These are phyloP conservation scores for Musca domestica DNA, from an alignment of 1,140 invertebrate genomes.

Conservation along the genomic window DNA sequence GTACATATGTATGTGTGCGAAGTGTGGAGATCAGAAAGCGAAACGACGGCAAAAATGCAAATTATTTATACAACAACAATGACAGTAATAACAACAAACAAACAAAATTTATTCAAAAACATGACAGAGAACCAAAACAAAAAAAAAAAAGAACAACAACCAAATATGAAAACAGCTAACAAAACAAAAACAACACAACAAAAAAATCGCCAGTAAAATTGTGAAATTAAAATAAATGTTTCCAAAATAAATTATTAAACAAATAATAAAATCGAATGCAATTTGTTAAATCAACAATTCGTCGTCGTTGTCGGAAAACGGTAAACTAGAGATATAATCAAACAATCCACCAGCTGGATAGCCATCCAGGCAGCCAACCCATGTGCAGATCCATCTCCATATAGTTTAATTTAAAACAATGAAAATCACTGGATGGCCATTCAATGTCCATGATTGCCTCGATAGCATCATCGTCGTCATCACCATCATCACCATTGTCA, in stretches of 20 bases:
- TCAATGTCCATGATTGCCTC: too few relatives aligned
- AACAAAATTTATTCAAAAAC: neutral
- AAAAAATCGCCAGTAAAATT: neutral
- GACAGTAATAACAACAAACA: neutral
- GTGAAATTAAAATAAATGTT: constrained; percentile 10
- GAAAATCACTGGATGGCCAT: too few relatives aligned
- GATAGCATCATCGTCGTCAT: too few relatives aligned
- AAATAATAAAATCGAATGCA: constrained; percentile 17
- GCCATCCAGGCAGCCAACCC: too few relatives aligned
- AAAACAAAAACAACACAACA: neutral
- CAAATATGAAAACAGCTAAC: neutral
- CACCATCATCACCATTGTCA: too few relatives aligned
- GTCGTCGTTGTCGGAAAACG: neutral
- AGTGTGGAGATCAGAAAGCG: too few relatives aligned
- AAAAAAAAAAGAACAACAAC: too few relatives aligned
- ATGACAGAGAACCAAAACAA: neutral
- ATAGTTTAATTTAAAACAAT: too few relatives aligned
- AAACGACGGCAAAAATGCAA: neutral
- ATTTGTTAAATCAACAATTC: constrained; percentile 18
- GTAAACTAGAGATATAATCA: constrained; percentile 13
- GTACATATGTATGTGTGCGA: too few relatives aligned
- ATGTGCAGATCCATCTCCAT: too few relatives aligned
- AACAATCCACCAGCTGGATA: too few relatives aligned
- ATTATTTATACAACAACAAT: neutral
- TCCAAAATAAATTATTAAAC: constrained; percentile 12